These are phyloP conservation scores for Mormyrus hasselquistii DNA, from an alignment of 2,797 vertebrate species.

Conservation along the genomic window DNA sequence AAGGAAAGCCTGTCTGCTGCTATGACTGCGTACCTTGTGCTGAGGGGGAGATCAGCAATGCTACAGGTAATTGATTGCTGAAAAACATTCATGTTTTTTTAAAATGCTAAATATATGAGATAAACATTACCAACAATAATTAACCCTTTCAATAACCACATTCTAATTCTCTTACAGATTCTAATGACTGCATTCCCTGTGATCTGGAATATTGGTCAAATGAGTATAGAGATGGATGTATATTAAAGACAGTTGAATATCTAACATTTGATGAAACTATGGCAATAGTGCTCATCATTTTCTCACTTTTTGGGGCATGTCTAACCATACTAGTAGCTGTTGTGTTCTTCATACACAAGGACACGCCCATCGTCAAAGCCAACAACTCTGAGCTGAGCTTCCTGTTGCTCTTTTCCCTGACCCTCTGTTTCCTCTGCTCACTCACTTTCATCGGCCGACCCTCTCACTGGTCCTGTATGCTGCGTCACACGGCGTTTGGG, in stretches of 20 bases:
- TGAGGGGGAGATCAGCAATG: conserved; percentile 56
- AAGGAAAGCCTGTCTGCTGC: conserved; percentile 56
- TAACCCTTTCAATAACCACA: not conserved
- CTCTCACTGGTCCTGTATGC: conserved; percentile 24
- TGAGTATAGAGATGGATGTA: conserved; percentile 26
- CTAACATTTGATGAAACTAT: conserved; percentile 39
- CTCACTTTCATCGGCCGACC: conserved; percentile 47
- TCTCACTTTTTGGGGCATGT: conserved; percentile 33
- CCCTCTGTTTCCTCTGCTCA: conserved; percentile 57
- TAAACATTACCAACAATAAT: not conserved
- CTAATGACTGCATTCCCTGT: conserved; percentile 26
- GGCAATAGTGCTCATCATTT: conserved; percentile 36
- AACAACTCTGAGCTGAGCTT: conserved; percentile 50
- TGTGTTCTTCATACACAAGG: conserved; percentile 32
- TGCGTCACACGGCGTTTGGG: conserved; percentile 20
- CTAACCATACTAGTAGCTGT: conserved; percentile 28
- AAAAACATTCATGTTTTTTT: too few relatives aligned
- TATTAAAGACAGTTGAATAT: conserved; percentile 39
- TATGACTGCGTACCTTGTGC: conserved; percentile 55
- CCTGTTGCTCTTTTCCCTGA: conserved; percentile 50
- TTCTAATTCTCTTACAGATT: conserved; percentile 24
- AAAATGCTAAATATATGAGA: not conserved
- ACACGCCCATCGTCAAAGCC: conserved; percentile 13
- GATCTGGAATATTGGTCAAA: conserved; percentile 25
- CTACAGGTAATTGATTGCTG: conserved; percentile 39